Evolutionary conservation across 2,888 invertebrate genomes (phyloP).

Genomic region (Zaprionus bogoriensis): DNA sequence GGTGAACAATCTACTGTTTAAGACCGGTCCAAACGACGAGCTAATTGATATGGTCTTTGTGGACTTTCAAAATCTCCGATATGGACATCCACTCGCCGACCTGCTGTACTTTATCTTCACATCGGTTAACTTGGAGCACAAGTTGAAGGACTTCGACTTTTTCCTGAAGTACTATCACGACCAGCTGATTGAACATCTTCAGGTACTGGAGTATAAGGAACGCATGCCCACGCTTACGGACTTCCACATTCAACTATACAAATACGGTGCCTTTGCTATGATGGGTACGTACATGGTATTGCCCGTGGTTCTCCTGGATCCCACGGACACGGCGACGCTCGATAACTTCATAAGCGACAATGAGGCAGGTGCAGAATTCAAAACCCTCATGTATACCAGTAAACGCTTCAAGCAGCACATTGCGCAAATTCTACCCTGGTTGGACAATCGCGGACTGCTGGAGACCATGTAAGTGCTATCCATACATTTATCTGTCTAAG

Average conservation of each 20-base stretch:
- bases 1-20: slow-evolving; percentile 79
- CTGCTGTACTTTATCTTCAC: slow-evolving; percentile 77
- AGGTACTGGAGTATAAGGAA: slow-evolving; percentile 67
- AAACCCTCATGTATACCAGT: slow-evolving; percentile 62
- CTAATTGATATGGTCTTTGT: slow-evolving; percentile 71
- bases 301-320: slow-evolving; percentile 75
- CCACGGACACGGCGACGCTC: slow-evolving; percentile 69
- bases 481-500: background rate
- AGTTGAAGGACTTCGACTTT: slow-evolving; percentile 75
- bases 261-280: slow-evolving; percentile 63
- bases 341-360: slow-evolving; percentile 65
- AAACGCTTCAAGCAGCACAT: slow-evolving; percentile 68
- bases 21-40: slow-evolving; percentile 57
- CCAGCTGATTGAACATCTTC: slow-evolving; percentile 66
- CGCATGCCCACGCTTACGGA: slow-evolving; percentile 65
- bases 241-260: slow-evolving; percentile 63
- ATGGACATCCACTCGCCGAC: slow-evolving; percentile 70
- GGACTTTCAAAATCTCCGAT: slow-evolving; percentile 78
- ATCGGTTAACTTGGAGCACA: slow-evolving; percentile 74
- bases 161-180: slow-evolving; percentile 78
- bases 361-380: slow-evolving; percentile 46
- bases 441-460: slow-evolving; percentile 76
- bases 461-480: slow-evolving; percentile 51
- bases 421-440: slow-evolving; percentile 73
- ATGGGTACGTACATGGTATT: slow-evolving; percentile 42